A percentile compares a stretch with the other conserved stretches of the same genome.
Conservation (phyloP, 2,888 invertebrate species). For the Hydropsyche betteni region DNA sequence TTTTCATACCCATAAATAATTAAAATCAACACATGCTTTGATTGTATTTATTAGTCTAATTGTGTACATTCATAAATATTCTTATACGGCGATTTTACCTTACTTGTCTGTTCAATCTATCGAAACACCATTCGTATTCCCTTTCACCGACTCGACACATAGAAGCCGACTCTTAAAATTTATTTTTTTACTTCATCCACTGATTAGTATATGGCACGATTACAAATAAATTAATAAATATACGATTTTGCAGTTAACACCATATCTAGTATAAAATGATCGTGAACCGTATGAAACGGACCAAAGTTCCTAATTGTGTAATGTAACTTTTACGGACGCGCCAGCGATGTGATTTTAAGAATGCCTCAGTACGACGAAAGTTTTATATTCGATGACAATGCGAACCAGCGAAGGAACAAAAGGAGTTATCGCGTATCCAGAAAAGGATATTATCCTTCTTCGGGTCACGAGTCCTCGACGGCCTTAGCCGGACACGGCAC, state of each 20-base stretch:
- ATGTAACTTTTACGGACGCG: not conserved
- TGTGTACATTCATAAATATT: not conserved
- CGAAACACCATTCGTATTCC: too few species aligned
- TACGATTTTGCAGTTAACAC: not conserved
- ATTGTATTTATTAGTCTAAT: conserved; percentile 5
- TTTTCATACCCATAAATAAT: not conserved
- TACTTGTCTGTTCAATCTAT: not conserved
- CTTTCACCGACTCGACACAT: not conserved
- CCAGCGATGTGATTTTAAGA: conserved; percentile 49
- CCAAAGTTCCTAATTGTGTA: not conserved
- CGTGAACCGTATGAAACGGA: not conserved
- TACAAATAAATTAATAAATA: conserved; percentile 6
- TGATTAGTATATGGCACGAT: not conserved
- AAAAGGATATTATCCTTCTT: conserved; percentile 59
- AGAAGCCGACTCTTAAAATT: not conserved
- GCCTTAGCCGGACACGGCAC: conserved; percentile 61
- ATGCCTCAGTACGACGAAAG: conserved; percentile 68
- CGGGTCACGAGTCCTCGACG: conserved; percentile 54
- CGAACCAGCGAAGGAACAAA: conserved; percentile 64
- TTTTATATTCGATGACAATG: conserved; percentile 64
- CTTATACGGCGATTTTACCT: not conserved
- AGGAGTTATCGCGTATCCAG: conserved; percentile 66
- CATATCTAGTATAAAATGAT: conserved; percentile 8
- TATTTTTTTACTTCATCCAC: not conserved
- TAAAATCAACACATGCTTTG: conserved; percentile 4